These are phyloP conservation scores for Amblyteles armatorius DNA, from an alignment of 2,888 invertebrate species.

Conservation along the genomic window DNA sequence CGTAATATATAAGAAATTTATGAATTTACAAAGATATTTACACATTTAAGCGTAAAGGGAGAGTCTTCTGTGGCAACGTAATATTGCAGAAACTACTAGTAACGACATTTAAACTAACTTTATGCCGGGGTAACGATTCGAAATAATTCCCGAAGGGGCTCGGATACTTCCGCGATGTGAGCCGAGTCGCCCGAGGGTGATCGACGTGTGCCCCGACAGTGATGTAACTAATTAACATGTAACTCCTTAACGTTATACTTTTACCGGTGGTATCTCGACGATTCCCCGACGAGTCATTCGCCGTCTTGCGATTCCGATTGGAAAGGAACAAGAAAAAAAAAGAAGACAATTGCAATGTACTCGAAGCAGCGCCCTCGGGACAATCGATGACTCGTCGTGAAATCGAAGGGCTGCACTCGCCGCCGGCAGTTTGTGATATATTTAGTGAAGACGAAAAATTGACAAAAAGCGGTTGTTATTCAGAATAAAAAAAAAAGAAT, in stretches of 20 bases:
- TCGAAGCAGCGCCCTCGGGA: neutral
- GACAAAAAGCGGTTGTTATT: conserved; percentile 69
- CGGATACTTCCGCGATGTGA: conserved; percentile 32
- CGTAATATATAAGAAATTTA: conserved; percentile 80
- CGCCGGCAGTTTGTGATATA: conserved; percentile 84
- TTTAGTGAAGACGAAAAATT: conserved; percentile 80
- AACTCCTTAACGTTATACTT: conserved; percentile 82
- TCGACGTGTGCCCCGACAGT: conserved; percentile 75
- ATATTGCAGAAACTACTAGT: conserved; percentile 81
- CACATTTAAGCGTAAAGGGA: conserved; percentile 78
- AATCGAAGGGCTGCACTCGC: conserved; percentile 74
- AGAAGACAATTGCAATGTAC: conserved; percentile 7
- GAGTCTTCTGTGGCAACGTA: conserved; percentile 80
- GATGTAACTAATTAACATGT: conserved; percentile 84
- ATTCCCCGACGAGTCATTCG: conserved; percentile 65
- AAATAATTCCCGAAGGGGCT: conserved; percentile 5
- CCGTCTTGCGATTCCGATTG: neutral
- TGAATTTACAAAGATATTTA: conserved; percentile 82
- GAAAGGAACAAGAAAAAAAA: conserved; percentile 29
- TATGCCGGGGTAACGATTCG: conserved; percentile 75
- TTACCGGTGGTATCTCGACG: conserved; percentile 80
- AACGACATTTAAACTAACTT: conserved; percentile 81
- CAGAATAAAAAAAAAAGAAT: conserved; percentile 57
- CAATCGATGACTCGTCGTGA: conserved; percentile 69
- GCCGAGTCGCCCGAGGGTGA: conserved; percentile 10